A percentile compares a stretch with the other conserved stretches of the same genome.
phyloP scores from a whole-genome alignment of 2,888 invertebrate species.

The Osmoderma eremita region DNA sequence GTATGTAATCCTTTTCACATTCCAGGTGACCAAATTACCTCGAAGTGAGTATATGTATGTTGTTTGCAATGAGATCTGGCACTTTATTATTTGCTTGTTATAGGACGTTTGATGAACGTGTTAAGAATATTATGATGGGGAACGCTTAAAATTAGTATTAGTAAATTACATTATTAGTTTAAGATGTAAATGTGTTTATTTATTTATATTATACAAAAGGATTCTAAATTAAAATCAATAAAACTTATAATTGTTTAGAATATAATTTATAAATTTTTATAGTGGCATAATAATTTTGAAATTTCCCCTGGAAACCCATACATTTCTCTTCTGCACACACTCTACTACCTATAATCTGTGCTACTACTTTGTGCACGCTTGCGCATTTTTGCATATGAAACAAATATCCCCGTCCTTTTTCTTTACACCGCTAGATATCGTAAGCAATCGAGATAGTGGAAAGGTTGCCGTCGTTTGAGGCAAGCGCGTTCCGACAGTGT shows the following conservation, averaged over 20 bases:
- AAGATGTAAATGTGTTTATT: too few species aligned
- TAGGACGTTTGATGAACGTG: conserved; percentile 75
- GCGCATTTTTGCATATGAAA: conserved; percentile 24
- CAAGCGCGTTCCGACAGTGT: conserved; percentile 9
- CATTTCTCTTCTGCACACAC: background rate
- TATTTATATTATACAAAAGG: background rate
- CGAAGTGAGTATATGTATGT: conserved; percentile 73
- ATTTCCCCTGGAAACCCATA: background rate
- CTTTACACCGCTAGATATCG: background rate
- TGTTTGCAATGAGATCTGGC: conserved; percentile 19
- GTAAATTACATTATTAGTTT: background rate
- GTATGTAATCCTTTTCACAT: conserved; percentile 97
- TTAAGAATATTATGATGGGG: conserved; percentile 69
- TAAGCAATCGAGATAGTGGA: conserved; percentile 4
- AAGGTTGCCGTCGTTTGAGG: too few species aligned
- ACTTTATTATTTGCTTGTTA: conserved; percentile 49
- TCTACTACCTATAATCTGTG: background rate
- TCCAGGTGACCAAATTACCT: conserved; percentile 89
- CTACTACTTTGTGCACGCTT: conserved; percentile 5
- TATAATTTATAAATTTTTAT: background rate
- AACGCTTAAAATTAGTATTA: conserved; percentile 50
- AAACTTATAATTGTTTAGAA: background rate
- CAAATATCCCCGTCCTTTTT: conserved; percentile 1
- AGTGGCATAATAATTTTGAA: background rate
- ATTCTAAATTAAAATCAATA: background rate